Conservation (phyloP, 2,888 invertebrate genomes). For the Epistrophella euchroma region DNA sequence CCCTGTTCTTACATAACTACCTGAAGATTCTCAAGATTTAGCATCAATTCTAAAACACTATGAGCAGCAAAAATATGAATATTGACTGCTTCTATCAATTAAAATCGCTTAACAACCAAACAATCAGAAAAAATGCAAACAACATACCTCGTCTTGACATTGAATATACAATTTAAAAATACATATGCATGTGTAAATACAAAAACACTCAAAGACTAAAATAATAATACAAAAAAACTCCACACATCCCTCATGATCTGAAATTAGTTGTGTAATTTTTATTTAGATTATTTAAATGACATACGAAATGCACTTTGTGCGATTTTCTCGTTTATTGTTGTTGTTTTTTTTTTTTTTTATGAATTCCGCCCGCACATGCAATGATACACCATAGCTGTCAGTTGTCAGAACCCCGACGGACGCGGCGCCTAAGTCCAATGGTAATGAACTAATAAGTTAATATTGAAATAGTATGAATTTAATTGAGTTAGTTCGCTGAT, state of each 20-base stretch:
- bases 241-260: constrained; percentile 65
- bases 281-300: constrained; percentile 74
- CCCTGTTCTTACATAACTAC: no score
- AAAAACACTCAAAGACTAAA: constrained; percentile 18
- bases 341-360: constrained; percentile 14
- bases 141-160: constrained; percentile 62
- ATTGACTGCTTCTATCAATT: not conserved
- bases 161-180: constrained; percentile 56
- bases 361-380: constrained; percentile 37
- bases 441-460: constrained; percentile 25
- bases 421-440: constrained; percentile 25
- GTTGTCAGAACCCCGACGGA: constrained; percentile 16
- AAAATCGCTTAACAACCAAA: constrained; percentile 2
- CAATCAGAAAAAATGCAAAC: constrained; percentile 2
- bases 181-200: constrained; percentile 19
- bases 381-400: constrained; percentile 8
- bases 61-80: not conserved
- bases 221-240: constrained; percentile 23
- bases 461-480: constrained; percentile 17
- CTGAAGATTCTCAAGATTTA: no score
- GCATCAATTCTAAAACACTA: not conserved
- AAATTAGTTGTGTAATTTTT: constrained; percentile 72
- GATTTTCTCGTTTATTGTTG: constrained; percentile 53
- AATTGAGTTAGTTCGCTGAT: constrained; percentile 9
- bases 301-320: constrained; percentile 69